phyloP scores from a whole-genome alignment of 2,888 invertebrate genomes.

The Allophyes oxyacanthae region DNA sequence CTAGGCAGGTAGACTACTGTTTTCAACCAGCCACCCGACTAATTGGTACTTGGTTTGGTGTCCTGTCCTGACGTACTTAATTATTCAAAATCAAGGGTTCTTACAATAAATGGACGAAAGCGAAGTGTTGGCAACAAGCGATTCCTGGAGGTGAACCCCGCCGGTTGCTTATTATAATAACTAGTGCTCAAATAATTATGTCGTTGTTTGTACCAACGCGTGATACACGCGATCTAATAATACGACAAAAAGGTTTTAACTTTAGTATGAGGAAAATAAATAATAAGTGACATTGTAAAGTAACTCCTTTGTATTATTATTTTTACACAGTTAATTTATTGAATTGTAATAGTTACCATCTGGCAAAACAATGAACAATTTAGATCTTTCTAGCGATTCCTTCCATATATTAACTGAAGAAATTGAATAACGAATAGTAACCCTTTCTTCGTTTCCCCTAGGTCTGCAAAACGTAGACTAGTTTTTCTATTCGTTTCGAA shows the following conservation, averaged over 20 bases:
- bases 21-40: neutral
- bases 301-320: constrained; percentile 24
- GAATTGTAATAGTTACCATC: neutral
- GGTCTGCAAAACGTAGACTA: constrained; percentile 17
- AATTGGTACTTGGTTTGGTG: constrained; percentile 7
- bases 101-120: constrained; percentile 7
- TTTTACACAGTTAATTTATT: constrained; percentile 15
- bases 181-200: constrained; percentile 48
- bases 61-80: neutral
- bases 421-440: no score
- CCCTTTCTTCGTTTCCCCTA: no score
- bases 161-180: constrained; percentile 29
- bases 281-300: constrained; percentile 25
- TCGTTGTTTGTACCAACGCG: constrained; percentile 50
- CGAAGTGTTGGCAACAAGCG: constrained; percentile 4
- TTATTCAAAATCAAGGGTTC: constrained; percentile 3
- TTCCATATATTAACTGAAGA: no score
- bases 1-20: no score
- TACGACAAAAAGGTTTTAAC: constrained; percentile 49
- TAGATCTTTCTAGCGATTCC: neutral
- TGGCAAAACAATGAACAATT: no score
- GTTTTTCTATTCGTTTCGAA: constrained; percentile 31
- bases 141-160: constrained; percentile 13
- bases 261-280: constrained; percentile 25
- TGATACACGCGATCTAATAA: constrained; percentile 58